Evolutionary conservation across 2,797 vertebrate species (phyloP), one percentile per base, ranked within the genome.

Genomic region (Myotis planiceps): DNA sequence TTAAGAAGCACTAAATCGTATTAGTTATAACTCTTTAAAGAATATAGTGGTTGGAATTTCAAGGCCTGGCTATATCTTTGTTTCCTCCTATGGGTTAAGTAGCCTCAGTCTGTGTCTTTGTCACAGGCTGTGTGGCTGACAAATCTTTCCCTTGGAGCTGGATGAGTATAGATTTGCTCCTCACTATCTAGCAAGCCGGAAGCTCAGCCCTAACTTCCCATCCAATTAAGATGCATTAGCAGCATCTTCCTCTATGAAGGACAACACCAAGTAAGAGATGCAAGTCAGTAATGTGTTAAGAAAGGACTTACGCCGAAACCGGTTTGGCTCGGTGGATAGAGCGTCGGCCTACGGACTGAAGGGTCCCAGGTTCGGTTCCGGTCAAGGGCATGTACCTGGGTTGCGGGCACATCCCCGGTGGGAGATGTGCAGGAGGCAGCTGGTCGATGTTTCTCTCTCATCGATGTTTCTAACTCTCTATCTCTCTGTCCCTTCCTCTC

Each of bases 31-130:
- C 53, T 60, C 95, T 95, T 80, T 90, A 37, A 90, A 96, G 79
- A 86, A 55, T 83, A 72, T 32, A 63, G 58, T 78, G 37, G 47
- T 75, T 60, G 78, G 79, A 12, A 51, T 92, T 94, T 96, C 60
- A 65, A 92, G 76, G 45, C 63, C 80, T 78, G 25, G 14, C 25
- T 29, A 3, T 76, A 39, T 75, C 32, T 3, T 87, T 94, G 45
- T 93, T 95, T 88, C 37, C 47, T 47, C 5, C 18, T 71, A 39
- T 82, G 78, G 53, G 18, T 93, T 95, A 92, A 94, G 79, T 71
- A 86, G 83, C 79, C 60, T 81, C 23, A n/a, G 58, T 91, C 51
- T 66, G 7, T 83, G 83, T 95, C 71, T 80, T 69, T 45, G 86
- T 89, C 74, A 92, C 60, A 86, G 78, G 42, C 91, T 86, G 6